phyloP scores from a whole-genome alignment of 2,888 invertebrate genomes.

The Apodemia duryi region DNA sequence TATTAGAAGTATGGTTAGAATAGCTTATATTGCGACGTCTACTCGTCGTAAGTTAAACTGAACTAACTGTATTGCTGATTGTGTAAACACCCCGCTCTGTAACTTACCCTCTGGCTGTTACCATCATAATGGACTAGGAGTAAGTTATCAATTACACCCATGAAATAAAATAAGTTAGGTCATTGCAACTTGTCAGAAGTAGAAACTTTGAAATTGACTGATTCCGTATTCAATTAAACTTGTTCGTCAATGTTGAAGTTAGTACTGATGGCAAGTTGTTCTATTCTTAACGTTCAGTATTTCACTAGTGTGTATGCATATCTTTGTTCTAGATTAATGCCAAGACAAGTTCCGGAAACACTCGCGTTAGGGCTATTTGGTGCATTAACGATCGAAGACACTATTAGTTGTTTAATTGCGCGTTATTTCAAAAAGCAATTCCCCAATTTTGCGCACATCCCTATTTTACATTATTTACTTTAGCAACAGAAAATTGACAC shows the following conservation, averaged over 20 bases:
- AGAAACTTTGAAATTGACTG: neutral
- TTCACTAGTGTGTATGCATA: too few relatives aligned
- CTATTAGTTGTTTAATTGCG: too few relatives aligned
- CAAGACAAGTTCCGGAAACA: too few relatives aligned
- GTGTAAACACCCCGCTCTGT: neutral
- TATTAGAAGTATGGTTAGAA: conserved; percentile 10
- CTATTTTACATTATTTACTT: too few relatives aligned
- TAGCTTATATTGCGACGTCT: neutral
- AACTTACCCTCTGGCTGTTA: neutral
- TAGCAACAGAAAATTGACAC: too few relatives aligned
- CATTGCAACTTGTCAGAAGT: neutral
- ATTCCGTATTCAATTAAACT: neutral
- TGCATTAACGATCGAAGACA: too few relatives aligned
- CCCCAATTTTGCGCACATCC: too few relatives aligned
- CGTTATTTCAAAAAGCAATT: too few relatives aligned
- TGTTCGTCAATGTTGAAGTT: neutral
- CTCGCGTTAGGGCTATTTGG: too few relatives aligned
- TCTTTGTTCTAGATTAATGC: too few relatives aligned
- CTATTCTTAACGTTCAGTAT: neutral
- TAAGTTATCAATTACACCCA: neutral
- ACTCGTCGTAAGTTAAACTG: neutral
- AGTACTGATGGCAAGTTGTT: neutral
- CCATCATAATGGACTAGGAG: neutral
- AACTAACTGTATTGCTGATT: neutral
- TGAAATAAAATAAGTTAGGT: neutral